A percentile compares a stretch with the other conserved stretches of the same genome.
phyloP scores from a whole-genome alignment of 2,888 invertebrate species.

The Zaprionus bogoriensis region DNA sequence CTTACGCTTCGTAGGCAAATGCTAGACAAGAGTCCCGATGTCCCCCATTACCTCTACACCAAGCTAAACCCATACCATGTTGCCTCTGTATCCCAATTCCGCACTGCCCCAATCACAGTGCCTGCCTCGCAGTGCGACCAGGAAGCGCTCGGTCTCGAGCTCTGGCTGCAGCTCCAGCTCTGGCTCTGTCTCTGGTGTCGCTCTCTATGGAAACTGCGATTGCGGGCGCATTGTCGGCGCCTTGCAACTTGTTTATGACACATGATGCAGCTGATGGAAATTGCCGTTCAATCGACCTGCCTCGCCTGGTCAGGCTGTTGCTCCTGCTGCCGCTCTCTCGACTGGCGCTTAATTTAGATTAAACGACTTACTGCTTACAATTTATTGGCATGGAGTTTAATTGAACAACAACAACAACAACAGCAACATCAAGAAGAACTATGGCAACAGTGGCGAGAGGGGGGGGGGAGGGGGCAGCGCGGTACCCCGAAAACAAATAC shows the following conservation, averaged over 20 bases:
- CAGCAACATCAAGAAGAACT: too few species aligned
- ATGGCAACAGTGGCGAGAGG: neutral
- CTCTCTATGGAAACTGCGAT: conserved; percentile 7
- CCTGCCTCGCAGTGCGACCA: conserved; percentile 35
- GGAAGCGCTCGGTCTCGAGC: conserved; percentile 66
- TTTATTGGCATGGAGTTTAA: conserved; percentile 80
- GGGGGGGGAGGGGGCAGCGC: neutral
- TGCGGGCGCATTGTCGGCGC: conserved; percentile 71
- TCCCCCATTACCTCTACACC: neutral
- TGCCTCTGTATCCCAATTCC: too few species aligned
- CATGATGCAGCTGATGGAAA: conserved; percentile 79
- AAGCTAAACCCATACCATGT: too few species aligned
- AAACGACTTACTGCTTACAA: conserved; percentile 77
- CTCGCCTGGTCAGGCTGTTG: neutral
- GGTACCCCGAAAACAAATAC: neutral
- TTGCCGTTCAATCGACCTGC: conserved; percentile 59
- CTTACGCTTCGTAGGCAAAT: conserved; percentile 63
- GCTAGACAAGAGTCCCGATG: conserved; percentile 14
- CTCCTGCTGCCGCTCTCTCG: neutral
- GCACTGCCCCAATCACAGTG: neutral
- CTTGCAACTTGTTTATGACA: conserved; percentile 81
- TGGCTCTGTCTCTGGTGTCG: conserved; percentile 48
- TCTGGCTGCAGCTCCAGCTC: too few species aligned
- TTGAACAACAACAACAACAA: conserved; percentile 66
- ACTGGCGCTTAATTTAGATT: conserved; percentile 78